Evolutionary conservation across 2,797 vertebrate species (phyloP).

Genomic region (Danio tinwini): DNA sequence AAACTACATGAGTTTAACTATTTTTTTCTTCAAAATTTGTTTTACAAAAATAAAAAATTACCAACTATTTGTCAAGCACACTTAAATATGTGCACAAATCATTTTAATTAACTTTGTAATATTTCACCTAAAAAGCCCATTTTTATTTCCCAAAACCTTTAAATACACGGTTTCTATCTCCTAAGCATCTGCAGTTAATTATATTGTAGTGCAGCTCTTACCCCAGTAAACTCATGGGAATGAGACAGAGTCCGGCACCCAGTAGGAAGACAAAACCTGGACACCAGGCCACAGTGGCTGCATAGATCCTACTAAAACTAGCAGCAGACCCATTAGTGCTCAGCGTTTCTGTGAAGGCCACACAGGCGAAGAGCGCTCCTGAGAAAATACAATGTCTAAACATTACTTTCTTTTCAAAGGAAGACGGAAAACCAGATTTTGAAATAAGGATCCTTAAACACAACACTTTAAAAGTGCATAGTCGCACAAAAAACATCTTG

Average conservation of each 20-base stretch:
- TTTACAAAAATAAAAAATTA: too few relatives aligned
- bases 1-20: too few relatives aligned
- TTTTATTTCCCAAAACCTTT: too few relatives aligned
- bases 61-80: too few relatives aligned
- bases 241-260: slow-evolving; percentile 74
- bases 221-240: slow-evolving; percentile 84
- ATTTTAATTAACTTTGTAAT: not conserved
- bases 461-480: not conserved
- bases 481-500: slow-evolving; percentile 9
- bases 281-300: slow-evolving; percentile 85
- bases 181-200: not conserved
- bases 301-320: slow-evolving; percentile 86
- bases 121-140: too few relatives aligned
- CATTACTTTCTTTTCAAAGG: slow-evolving; percentile 11
- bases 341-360: slow-evolving; percentile 88
- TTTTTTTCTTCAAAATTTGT: too few relatives aligned
- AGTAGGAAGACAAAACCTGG: slow-evolving; percentile 89
- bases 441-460: not conserved
- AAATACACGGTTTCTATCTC: too few relatives aligned
- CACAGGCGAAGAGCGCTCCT: slow-evolving; percentile 92
- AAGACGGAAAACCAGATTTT: not conserved
- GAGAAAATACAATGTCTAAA: slow-evolving; percentile 35
- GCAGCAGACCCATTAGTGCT: slow-evolving; percentile 70
- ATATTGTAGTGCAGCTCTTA: slow-evolving; percentile 70
- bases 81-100: not conserved